A percentile compares a stretch with the other conserved stretches of the same genome.
These are phyloP conservation scores for Marmota flaviventris DNA, from an alignment of 2,113 vertebrate species.

Conservation along the genomic window DNA sequence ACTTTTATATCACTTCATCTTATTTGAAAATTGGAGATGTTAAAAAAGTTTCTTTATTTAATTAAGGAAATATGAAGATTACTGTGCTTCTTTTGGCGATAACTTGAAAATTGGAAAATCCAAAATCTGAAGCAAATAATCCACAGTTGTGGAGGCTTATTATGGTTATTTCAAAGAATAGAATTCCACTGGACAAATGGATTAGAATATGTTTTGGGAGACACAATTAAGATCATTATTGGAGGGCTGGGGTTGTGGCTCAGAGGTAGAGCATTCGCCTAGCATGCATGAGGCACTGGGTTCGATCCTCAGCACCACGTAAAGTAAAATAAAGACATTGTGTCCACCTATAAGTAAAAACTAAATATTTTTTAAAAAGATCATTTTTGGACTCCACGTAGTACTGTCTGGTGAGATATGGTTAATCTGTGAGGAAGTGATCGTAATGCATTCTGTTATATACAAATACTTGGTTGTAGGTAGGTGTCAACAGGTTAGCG, in stretches of 20 bases:
- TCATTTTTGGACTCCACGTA: background rate
- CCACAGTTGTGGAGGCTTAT: background rate
- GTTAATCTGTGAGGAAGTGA: conserved; percentile 1
- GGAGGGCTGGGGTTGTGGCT: background rate
- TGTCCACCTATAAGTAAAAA: too few species aligned
- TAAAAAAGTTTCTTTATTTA: conserved; percentile 17
- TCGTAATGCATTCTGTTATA: background rate
- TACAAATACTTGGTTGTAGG: background rate
- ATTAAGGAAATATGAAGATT: conserved; percentile 37
- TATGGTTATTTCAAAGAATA: conserved; percentile 54
- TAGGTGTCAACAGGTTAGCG: background rate
- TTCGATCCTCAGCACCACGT: too few species aligned
- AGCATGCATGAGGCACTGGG: too few species aligned
- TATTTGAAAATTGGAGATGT: conserved; percentile 53
- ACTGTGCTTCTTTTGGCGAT: conserved; percentile 15
- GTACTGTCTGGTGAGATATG: background rate
- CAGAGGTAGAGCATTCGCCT: too few species aligned
- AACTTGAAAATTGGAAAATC: conserved; percentile 25
- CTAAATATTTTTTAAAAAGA: background rate
- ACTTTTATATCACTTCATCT: conserved; percentile 41
- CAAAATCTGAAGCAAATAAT: conserved; percentile 57
- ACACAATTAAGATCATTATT: conserved; percentile 10
- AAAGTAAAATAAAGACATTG: too few species aligned
- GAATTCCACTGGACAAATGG: background rate
- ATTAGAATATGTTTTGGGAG: conserved; percentile 5